These are phyloP conservation scores for Hyposoter dolosus DNA, from an alignment of 2,888 invertebrate genomes.

Conservation along the genomic window DNA sequence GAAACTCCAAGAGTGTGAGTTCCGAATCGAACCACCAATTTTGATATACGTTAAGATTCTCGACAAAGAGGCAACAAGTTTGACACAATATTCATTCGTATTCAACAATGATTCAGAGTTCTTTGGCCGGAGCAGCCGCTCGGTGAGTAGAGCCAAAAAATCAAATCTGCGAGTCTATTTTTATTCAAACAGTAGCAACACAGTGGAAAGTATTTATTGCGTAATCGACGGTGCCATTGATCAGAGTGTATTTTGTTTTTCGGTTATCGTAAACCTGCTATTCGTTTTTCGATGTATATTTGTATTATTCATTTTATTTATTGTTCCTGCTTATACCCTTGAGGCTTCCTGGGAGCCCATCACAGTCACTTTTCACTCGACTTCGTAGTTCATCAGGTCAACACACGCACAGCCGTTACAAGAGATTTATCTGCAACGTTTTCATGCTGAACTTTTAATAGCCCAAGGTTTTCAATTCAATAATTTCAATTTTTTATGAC, in stretches of 20 bases:
- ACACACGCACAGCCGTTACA: too few species aligned
- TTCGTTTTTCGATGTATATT: not conserved
- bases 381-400: too few species aligned
- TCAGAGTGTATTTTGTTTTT: not conserved
- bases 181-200: not conserved
- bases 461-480: not conserved
- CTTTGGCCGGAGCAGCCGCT: constrained; percentile 28
- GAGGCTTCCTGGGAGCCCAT: too few species aligned
- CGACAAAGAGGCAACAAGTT: constrained; percentile 42
- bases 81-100: not conserved
- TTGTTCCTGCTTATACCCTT: too few species aligned
- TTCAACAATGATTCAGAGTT: constrained; percentile 26
- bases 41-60: constrained; percentile 20
- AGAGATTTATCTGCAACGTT: not conserved
- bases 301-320: too few species aligned
- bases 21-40: constrained; percentile 10
- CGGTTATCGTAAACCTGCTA: not conserved
- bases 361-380: too few species aligned
- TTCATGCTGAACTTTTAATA: not conserved
- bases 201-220: not conserved
- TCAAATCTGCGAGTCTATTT: not conserved
- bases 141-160: constrained; percentile 9
- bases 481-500: not conserved
- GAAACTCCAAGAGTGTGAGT: not conserved
- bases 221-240: not conserved